Base-by-base conservation (phyloP, 2,797 vertebrate species). In the Helarctos malayanus region DNA sequence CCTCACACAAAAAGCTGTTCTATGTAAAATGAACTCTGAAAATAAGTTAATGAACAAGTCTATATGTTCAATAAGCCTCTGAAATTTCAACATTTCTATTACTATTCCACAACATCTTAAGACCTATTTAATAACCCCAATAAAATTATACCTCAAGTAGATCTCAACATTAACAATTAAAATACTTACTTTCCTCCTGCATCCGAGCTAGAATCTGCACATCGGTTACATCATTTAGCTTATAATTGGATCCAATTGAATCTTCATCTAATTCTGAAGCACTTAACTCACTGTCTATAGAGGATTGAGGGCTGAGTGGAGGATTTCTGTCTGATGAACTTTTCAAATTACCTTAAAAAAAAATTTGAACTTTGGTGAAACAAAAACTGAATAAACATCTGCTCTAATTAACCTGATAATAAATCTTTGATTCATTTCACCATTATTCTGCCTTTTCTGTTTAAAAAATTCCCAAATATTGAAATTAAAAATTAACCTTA, bases 261-360 rank as follows among this genome's bases (percentile, higher is more conserved):
- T 99, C 99, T 98, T 99, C 99, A 16, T 99, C 99, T 99, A 99
- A 99, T 98, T 99, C 99, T 0, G 99, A 99, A 61, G 99, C 99
- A 99, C 99, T 99, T 98, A 99, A 99, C 98, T 99, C 99, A 92
- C 99, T 99, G 98, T 99, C 99, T 98, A 99, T 99, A 29, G 99
- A 99, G 1, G 99, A 99, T 95, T 99, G 99, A 3, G 99, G 99
- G 98, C 99, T 99, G 88, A 99, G 97, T 0, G 99, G 99, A 97
- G 99, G 99, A 97, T 99, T 99, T 98, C 99, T 99, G 90, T 99
- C 99, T 73, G 98, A 97, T 1, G 99, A 97, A 97, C 98, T 99
- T 98, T 99, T 99, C 98, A 99, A 99, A 98, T 99, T 99, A 97
- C 98, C 99, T 99, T 96, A 9, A 98, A 93, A 93, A 78, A 92